Evolutionary conservation across 1,140 invertebrate genomes (phyloP).

Genomic region (Kradibia gibbosae): DNA sequence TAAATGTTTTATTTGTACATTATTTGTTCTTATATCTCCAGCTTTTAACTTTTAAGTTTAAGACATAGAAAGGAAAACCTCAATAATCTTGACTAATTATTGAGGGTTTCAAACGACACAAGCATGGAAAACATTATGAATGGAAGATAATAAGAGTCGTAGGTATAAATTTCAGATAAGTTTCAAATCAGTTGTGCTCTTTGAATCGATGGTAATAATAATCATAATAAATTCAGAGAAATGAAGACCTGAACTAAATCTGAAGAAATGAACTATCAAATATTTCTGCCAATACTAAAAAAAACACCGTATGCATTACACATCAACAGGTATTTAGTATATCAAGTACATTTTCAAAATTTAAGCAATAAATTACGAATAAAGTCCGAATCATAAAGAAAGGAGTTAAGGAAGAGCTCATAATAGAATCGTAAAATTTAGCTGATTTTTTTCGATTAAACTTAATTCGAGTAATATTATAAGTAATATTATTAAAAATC

Average conservation of each 20-base stretch:
- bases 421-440: no score
- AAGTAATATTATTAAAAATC: no score
- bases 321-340: background rate
- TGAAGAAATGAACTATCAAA: no score
- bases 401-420: no score
- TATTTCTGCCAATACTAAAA: background rate
- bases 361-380: no score
- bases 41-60: background rate
- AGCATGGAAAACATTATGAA: background rate
- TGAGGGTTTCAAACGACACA: background rate
- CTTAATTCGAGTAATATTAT: no score
- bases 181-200: no score
- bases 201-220: background rate
- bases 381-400: no score
- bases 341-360: background rate
- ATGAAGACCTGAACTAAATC: background rate
- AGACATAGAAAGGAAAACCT: background rate
- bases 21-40: background rate
- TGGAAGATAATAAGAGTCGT: background rate
- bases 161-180: background rate
- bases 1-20: background rate
- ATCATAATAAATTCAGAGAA: background rate
- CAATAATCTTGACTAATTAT: constrained; percentile 12
- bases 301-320: background rate
- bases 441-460: no score